phyloP scores from a whole-genome alignment of 2,797 vertebrate species.

The Mico argentatus region DNA sequence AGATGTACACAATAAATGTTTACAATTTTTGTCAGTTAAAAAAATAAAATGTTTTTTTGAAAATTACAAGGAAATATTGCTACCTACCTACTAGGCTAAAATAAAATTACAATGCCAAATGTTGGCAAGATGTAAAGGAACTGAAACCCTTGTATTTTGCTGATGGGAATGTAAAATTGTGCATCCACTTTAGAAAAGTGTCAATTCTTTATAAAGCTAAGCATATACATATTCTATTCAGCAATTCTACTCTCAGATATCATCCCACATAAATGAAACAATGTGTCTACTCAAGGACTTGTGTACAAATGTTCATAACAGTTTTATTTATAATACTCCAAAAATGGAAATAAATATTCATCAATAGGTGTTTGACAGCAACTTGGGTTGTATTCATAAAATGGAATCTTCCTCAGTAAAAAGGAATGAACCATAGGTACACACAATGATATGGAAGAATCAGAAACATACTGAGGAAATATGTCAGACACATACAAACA shows the following conservation, averaged over 20 bases:
- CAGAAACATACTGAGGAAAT: not conserved
- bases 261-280: not conserved
- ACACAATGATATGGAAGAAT: not conserved
- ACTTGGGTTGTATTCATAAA: not conserved
- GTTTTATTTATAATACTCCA: not conserved
- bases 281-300: not conserved
- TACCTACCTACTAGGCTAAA: not conserved
- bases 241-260: not conserved
- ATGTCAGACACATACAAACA: not conserved
- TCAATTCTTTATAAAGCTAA: not conserved
- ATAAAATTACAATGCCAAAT: not conserved
- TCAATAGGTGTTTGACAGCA: not conserved
- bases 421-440: not conserved
- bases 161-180: too few species aligned
- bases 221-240: too few species aligned
- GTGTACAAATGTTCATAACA: not conserved
- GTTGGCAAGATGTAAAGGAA: too few species aligned
- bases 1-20: not conserved
- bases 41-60: too few species aligned
- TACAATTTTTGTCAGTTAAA: not conserved
- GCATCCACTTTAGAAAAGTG: not conserved
- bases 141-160: too few species aligned
- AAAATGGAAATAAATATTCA: not conserved
- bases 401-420: not conserved
- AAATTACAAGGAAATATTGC: not conserved